These are phyloP conservation scores for Carcharodon carcharias DNA, from an alignment of 2,797 vertebrate genomes.

Conservation along the genomic window DNA sequence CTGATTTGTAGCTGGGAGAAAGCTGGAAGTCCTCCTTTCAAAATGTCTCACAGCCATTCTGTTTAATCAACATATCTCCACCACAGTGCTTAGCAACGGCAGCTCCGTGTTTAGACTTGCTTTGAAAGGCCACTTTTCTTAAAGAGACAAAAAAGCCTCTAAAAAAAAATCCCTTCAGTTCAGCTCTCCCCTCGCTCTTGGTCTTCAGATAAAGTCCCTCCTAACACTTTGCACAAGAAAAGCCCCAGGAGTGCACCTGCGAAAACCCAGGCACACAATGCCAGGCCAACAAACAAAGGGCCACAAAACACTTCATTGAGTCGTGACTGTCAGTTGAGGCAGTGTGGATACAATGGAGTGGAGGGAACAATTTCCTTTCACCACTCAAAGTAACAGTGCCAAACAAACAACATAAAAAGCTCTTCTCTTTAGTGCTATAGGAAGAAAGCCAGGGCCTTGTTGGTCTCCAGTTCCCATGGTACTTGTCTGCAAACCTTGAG, in stretches of 20 bases:
- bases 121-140: conserved; percentile 30
- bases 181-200: neutral
- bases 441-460: neutral
- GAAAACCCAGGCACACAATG: neutral
- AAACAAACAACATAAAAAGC: neutral
- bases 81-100: neutral
- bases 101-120: conserved; percentile 10
- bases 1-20: neutral
- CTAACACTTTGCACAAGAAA: conserved; percentile 16
- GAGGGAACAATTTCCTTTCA: neutral
- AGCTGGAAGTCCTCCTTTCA: neutral
- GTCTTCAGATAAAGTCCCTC: neutral
- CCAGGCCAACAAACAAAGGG: neutral
- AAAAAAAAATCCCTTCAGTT: neutral
- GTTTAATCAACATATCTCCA: conserved; percentile 11
- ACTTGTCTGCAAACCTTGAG: neutral
- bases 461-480: neutral
- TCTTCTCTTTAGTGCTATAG: neutral
- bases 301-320: conserved; percentile 4
- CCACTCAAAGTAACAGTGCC: neutral
- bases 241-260: conserved; percentile 2
- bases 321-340: neutral
- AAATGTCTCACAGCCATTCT: neutral
- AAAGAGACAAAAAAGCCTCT: neutral
- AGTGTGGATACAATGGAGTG: neutral